Evolutionary conservation across 2,888 invertebrate species (phyloP).

Genomic region (Chironomus tentans): DNA sequence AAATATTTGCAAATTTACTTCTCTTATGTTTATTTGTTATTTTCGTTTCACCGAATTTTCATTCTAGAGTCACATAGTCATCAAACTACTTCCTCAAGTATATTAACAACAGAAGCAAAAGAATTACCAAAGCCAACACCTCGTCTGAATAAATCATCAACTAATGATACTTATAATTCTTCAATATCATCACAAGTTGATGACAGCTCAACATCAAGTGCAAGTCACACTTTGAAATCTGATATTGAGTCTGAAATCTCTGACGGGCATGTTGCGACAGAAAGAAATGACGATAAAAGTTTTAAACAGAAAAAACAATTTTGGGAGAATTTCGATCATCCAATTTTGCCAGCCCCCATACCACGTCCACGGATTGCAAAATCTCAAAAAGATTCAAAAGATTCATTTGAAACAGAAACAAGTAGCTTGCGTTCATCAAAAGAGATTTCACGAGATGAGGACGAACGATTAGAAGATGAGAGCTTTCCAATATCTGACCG

Average conservation of each 20-base stretch:
- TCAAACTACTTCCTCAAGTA: not conserved
- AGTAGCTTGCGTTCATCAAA: slow-evolving; percentile 22
- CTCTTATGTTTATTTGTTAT: slow-evolving; percentile 14
- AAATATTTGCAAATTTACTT: not conserved
- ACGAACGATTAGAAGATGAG: slow-evolving; percentile 28
- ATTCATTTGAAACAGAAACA: slow-evolving; percentile 23
- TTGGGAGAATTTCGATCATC: slow-evolving; percentile 22
- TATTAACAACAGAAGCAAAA: slow-evolving; percentile 34
- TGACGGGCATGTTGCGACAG: not conserved
- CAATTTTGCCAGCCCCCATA: not conserved
- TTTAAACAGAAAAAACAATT: slow-evolving; percentile 18
- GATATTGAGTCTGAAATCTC: not conserved
- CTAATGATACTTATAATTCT: slow-evolving; percentile 27
- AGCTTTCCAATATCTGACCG: slow-evolving; percentile 27
- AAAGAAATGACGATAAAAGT: not conserved
- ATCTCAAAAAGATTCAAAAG: not conserved
- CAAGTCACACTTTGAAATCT: slow-evolving; percentile 6
- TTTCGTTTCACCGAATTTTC: slow-evolving; percentile 9
- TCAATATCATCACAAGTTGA: slow-evolving; percentile 20
- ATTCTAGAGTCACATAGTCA: slow-evolving; percentile 43
- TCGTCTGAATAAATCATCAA: slow-evolving; percentile 38
- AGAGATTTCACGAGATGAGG: slow-evolving; percentile 12
- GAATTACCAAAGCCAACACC: slow-evolving; percentile 46
- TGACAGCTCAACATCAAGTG: slow-evolving; percentile 7
- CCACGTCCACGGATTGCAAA: slow-evolving; percentile 6